These are phyloP conservation scores for Leptoclinus maculatus DNA, from an alignment of 2,797 vertebrate genomes.

Conservation along the genomic window DNA sequence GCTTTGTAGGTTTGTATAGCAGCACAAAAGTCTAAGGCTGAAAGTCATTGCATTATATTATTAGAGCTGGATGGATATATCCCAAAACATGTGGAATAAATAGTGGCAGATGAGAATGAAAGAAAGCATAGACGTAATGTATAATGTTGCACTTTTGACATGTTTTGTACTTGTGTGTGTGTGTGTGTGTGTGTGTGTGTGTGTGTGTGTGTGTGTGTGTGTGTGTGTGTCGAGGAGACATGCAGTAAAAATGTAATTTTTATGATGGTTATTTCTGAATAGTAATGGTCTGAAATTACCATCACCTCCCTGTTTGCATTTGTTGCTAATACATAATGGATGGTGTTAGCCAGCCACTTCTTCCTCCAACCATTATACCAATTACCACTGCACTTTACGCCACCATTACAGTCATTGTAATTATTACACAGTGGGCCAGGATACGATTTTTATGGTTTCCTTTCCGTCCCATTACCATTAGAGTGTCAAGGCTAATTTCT, in stretches of 20 bases:
- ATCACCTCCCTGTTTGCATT: slow-evolving; percentile 34
- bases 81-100: not conserved
- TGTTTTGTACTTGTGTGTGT: not conserved
- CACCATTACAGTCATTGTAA: slow-evolving; percentile 60
- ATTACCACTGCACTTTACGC: slow-evolving; percentile 60
- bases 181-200: slow-evolving; percentile 5
- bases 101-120: not conserved
- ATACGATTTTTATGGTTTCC: slow-evolving; percentile 59
- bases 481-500: slow-evolving; percentile 57
- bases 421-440: slow-evolving; percentile 58
- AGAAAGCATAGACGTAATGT: not conserved
- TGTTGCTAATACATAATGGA: slow-evolving; percentile 52
- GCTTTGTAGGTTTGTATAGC: too few relatives aligned
- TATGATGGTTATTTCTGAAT: slow-evolving; percentile 23
- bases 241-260: not conserved
- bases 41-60: too few relatives aligned
- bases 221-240: not conserved
- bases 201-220: not conserved
- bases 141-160: not conserved
- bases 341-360: slow-evolving; percentile 38
- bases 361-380: slow-evolving; percentile 43
- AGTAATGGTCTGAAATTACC: slow-evolving; percentile 20
- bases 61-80: too few relatives aligned
- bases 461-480: slow-evolving; percentile 50
- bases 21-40: too few relatives aligned